Base-by-base conservation (phyloP, 2,113 vertebrate genomes). In the Oryzias celebensis region DNA sequence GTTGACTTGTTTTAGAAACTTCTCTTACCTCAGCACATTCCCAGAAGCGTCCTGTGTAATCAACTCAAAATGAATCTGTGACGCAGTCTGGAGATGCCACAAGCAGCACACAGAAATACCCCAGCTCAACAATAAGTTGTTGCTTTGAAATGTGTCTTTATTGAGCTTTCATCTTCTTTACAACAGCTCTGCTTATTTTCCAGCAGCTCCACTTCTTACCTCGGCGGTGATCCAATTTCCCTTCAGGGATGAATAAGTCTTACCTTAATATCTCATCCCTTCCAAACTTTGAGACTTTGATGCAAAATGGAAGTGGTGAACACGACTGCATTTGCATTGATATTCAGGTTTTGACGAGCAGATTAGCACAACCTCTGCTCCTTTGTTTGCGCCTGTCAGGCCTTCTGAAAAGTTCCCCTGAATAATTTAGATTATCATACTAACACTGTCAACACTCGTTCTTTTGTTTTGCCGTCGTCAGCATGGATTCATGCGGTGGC, bases 391-490 rank as follows among this genome's bases (percentile, higher is more conserved):
- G 58, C 64, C 61, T 58, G 73, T 72, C 74, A 72, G 73, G 76
- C 22, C 45, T 66, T 82, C 65, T 56, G 8, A 68, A 73, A 78
- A 56, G 61, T 50, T 61, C 61, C 56, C 63, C 50, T 82, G 79
- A 79, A 81, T 84, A 76, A 79, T 85, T 75, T 62, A 75, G 20
- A 82, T 78, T 71, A 84, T 65, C 63, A 72, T 71, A 52, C 63
- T 72, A 72, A 85, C 75, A 52, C 50, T 75, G 68, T 82, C 72
- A 84, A 85, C 77, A 79, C 72, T 74, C 68, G 58, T 78, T 66
- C 65, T 62, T 74, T 61, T 64, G 46, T 64, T 79, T 63, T 31
- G 80, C 73, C 77, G 49, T 60, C 67, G 75, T 85, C 81, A 84
- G 82, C 84, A 80, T 50, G 24, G 60, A 65, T 81, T 60, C 62